Evolutionary conservation across 1,140 invertebrate species (phyloP), one percentile per base, ranked within the genome.

Genomic region (Ostrea edulis): DNA sequence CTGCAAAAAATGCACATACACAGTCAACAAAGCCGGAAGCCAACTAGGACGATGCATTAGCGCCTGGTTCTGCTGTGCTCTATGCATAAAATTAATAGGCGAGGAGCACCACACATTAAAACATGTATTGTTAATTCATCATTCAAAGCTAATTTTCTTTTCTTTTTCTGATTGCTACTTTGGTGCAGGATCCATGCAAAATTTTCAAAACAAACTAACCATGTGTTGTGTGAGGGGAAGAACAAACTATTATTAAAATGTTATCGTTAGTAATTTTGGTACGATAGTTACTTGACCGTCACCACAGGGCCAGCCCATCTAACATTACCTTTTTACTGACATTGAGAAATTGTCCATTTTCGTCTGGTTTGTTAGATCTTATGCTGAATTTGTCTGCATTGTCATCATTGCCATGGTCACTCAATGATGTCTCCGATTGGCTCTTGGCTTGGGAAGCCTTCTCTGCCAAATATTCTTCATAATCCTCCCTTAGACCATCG

Each of bases 371-470:
- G 22, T 90, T 87, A 5, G 89, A 90, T 35, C 88, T 85, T n/a
- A 90, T 81, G n/a, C 87, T 88, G 29, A 54, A 20, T 44, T 52
- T 85, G 17, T 88, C 82, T 20, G 86, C 54, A 22, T 88, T 86
- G 11, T 83, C 82, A 17, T 87, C 82, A 8, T 44, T 71, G 4
- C 85, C 87, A 44, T 89, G 81, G 65, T 82, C n/a, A 88, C 88
- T 89, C 20, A 55, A 29, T 86, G 87, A 88, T 53, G 88, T 53
- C 54, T 65, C 44, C 20, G 91, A 86, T 81, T 91, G 90, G 85
- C 91, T 93, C 82, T 92, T 92, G 3, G 92, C 82, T 11, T 90
- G 53, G 68, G 90, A 91, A 8, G 91, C 44, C 65, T 87, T 87
- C 35, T 90, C 90, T 25, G 89, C 89, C 12, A 88, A 20, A 9